A percentile compares a stretch with the other conserved stretches of the same genome.
These are phyloP conservation scores for Philereme transversata DNA, from an alignment of 2,888 invertebrate genomes.

Conservation along the genomic window DNA sequence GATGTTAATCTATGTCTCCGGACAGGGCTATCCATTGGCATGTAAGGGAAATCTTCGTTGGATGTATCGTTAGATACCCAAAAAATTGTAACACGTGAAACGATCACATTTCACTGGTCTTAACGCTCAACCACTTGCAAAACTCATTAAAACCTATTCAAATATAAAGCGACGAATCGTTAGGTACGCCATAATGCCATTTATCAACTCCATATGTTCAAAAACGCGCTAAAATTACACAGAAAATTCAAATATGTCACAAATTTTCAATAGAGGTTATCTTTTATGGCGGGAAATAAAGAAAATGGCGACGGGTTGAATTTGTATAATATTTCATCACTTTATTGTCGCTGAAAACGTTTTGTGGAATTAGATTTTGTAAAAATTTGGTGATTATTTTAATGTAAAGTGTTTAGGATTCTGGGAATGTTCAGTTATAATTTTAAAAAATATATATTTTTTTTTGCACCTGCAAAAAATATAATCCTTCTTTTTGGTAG, in stretches of 20 bases:
- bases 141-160: constrained; percentile 24
- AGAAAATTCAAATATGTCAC: constrained; percentile 40
- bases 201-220: constrained; percentile 23
- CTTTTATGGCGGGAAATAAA: constrained; percentile 43
- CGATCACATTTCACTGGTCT: constrained; percentile 2
- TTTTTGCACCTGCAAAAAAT: too few species aligned
- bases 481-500: too few species aligned
- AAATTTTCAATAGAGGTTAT: constrained; percentile 42
- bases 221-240: constrained; percentile 31
- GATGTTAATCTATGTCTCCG: too few species aligned
- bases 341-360: constrained; percentile 37
- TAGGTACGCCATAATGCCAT: constrained; percentile 17
- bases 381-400: constrained; percentile 15
- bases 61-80: too few species aligned
- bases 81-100: not conserved
- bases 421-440: not conserved
- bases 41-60: too few species aligned
- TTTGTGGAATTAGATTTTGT: constrained; percentile 32
- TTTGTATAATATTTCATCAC: constrained; percentile 37
- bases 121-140: constrained; percentile 12
- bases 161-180: constrained; percentile 19
- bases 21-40: too few species aligned
- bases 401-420: constrained; percentile 4
- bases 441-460: too few species aligned
- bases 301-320: constrained; percentile 39